Evolutionary conservation across 2,797 vertebrate genomes (phyloP), one percentile per base, ranked within the genome.

Genomic region (Propithecus perrieri): DNA sequence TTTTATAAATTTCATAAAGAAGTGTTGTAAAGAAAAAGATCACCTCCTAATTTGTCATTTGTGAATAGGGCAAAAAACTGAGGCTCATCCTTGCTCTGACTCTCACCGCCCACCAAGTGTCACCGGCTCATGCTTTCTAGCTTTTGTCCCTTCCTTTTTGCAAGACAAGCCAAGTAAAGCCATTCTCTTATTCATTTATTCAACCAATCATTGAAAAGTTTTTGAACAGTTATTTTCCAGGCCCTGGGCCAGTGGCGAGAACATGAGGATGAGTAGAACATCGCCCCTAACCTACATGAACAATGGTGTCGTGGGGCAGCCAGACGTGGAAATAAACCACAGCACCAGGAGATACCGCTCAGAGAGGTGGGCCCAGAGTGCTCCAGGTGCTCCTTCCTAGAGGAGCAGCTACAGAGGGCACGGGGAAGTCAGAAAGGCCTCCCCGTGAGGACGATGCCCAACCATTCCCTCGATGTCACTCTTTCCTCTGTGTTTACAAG

Each of bases 21-120:
- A 93, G 33, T 79, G 28, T 85, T 81, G 55, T 15, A 85, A 90
- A 96, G 48, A n/a, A 91, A 92, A 95, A 33, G 75, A 61, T 79
- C 78, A 85, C n/a, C n/a, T 81, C 18, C 69, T 50, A 4, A 55
- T 74, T n/a, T 85, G 20, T 59, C n/a, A 55, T 71, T 74, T 46
- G 28, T 17, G 59, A 76, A 93, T 78, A 81, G 3, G 7, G 10
- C n/a, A 63, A 72, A 59, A 79, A 59, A 38, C 1, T 5, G 0
- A 71, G 61, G 35, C 63, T 41, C 30, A 35, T 71, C 84, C 59
- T 61, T 26, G 17, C 57, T 84, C 48, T 72, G 63, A 53, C 38
- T 35, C 61, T 81, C 15, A 63, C 50, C n/a, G 38, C 15, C 13
- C 35, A 46, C n/a, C 26, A 15, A 63, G 63, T 24, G 22, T 50